Percentiles rank a stretch among this genome's conserved stretches.
Conservation (phyloP, 2,888 invertebrate species). For the Drosophila macrospina region DNA sequence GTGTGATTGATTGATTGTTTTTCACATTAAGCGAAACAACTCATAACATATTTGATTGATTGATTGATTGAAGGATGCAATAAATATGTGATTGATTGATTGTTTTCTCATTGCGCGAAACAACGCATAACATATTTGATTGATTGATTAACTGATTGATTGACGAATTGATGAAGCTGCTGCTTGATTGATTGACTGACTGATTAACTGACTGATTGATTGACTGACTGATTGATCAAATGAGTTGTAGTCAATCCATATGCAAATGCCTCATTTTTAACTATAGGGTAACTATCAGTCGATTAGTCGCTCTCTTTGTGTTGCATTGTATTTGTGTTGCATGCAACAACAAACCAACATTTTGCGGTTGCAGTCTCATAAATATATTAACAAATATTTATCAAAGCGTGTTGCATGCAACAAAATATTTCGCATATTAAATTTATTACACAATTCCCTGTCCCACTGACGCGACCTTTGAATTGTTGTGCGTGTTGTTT, state of each 20-base stretch:
- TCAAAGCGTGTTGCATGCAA: slow-evolving; percentile 14
- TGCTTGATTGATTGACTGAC: neutral
- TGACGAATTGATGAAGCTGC: neutral
- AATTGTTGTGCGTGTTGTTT: neutral
- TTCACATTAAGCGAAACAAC: too few species aligned
- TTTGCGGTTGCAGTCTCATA: slow-evolving; percentile 41
- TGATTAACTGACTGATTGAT: neutral
- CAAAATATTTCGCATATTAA: slow-evolving; percentile 39
- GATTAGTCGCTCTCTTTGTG: neutral
- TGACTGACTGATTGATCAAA: neutral
- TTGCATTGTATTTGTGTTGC: slow-evolving; percentile 11
- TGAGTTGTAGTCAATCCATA: neutral
- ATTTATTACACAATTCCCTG: slow-evolving; percentile 30
- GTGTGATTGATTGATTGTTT: neutral
- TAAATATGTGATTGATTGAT: neutral
- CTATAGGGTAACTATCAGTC: slow-evolving; percentile 9
- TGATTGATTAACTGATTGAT: neutral
- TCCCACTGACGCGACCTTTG: neutral
- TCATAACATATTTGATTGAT: neutral
- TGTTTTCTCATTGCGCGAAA: too few species aligned
- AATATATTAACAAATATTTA: slow-evolving; percentile 28
- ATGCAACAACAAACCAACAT: slow-evolving; percentile 33
- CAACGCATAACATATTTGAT: too few species aligned
- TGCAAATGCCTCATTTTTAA: neutral
- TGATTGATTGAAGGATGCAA: neutral